Evolutionary conservation across 2,888 invertebrate species (phyloP).

Genomic region (Drosophila eohydei): DNA sequence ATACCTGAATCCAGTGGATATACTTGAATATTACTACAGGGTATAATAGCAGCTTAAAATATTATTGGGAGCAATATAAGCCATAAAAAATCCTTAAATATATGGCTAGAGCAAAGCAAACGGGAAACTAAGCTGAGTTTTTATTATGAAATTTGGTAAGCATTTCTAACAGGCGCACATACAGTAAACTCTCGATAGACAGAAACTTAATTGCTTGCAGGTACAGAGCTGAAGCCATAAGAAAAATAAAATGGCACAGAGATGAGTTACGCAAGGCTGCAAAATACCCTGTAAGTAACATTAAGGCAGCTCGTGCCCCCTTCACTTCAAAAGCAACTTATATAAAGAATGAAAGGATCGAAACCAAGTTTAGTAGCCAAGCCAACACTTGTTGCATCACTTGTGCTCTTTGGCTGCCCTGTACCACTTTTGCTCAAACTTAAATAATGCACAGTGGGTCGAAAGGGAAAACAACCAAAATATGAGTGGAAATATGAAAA

Average conservation of each 20-base stretch:
- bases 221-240: neutral
- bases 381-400: slow-evolving; percentile 23
- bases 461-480: slow-evolving; percentile 28
- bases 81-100: slow-evolving; percentile 42
- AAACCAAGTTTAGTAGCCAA: slow-evolving; percentile 14
- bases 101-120: slow-evolving; percentile 40
- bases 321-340: neutral
- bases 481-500: slow-evolving; percentile 37
- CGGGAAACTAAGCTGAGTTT: slow-evolving; percentile 56
- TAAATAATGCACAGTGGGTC: slow-evolving; percentile 14
- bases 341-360: slow-evolving; percentile 7
- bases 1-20: neutral
- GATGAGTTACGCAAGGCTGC: neutral
- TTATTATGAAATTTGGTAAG: slow-evolving; percentile 35
- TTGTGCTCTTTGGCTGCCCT: slow-evolving; percentile 13
- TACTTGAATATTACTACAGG: neutral
- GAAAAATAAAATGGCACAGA: neutral
- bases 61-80: slow-evolving; percentile 26
- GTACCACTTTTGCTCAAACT: slow-evolving; percentile 43
- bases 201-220: slow-evolving; percentile 7
- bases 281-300: neutral
- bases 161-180: slow-evolving; percentile 9
- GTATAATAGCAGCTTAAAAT: slow-evolving; percentile 22
- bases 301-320: neutral
- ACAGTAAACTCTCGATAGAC: neutral